Conservation (phyloP, 1,140 invertebrate genomes). For the Mycetomoellerius zeteki region DNA sequence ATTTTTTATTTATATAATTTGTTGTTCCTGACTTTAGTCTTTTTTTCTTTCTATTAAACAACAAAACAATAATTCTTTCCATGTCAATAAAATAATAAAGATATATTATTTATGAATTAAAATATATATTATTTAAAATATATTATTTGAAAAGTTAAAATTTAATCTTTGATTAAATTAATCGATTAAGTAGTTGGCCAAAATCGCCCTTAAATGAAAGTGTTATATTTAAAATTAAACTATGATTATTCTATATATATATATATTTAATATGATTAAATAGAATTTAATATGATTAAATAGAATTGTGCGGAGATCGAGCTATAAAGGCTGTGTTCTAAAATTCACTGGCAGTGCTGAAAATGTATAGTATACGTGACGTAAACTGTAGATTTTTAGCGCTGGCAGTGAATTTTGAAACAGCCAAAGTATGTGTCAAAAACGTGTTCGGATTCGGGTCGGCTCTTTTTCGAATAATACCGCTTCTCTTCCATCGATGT, state of each 20-base stretch:
- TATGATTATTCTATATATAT: no score
- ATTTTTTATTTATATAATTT: neutral
- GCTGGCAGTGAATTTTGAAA: no score
- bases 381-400: no score
- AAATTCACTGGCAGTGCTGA: no score
- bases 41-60: neutral
- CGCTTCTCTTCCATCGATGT: neutral
- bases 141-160: no score
- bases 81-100: neutral
- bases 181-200: neutral
- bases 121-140: no score
- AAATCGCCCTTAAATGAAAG: neutral
- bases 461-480: constrained; percentile 24
- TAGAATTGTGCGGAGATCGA: neutral
- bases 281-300: no score
- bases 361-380: no score
- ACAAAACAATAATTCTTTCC: neutral
- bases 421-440: constrained; percentile 63
- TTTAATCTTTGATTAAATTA: neutral
- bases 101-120: neutral
- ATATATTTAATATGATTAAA: no score
- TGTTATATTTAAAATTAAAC: neutral
- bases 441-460: constrained; percentile 9
- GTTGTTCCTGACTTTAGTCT: neutral
- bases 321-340: no score